Evolutionary conservation across 2,113 vertebrate genomes (phyloP), one percentile per base, ranked within the genome.

Genomic region (Pterocles orientalis): DNA sequence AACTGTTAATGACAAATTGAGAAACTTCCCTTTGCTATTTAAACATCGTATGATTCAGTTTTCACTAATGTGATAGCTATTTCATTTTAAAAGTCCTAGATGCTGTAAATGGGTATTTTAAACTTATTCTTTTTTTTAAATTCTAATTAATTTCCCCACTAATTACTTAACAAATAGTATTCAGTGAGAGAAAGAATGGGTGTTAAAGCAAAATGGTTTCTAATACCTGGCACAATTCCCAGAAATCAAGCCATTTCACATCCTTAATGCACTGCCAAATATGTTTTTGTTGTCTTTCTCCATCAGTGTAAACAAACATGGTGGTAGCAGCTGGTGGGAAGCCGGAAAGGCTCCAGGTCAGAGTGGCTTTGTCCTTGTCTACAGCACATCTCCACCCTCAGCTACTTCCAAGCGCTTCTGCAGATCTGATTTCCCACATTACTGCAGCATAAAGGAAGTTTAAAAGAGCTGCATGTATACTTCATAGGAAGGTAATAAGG

Each of bases 401-500:
- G 36, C 82, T 83, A 71, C 88, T 94, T 58, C 71, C 75, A 36
- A 96, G 89, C 12, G 29, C 92, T 91, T 94, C 92, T 95, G 94
- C 92, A 94, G 85, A 93, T 95, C 94, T 91, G 50, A 77, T 95
- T 97, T 97, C 95, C 91, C 93, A 54, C 82, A 73, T 78, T 91
- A 75, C 93, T 88, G 92, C 97, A 68, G 88, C 89, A 73, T 95
- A 75, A 85, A 95, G 92, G 95, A 97, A 91, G 94, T 94, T 97
- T 95, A 84, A 94, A 95, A 94, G 97, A 87, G 94, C 47, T 86
- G 94, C 85, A 1, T 81, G 94, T 95, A 83, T 93, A 92, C 94
- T 97, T 97, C 94, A 95, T 96, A 95, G 93, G 94, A 96, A 97
- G 97, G 98, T 96, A 98, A 98, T 96, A 98, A 98, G 97, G 97